Conservation (phyloP, 1,140 invertebrate species). For the Papilio helenus region DNA sequence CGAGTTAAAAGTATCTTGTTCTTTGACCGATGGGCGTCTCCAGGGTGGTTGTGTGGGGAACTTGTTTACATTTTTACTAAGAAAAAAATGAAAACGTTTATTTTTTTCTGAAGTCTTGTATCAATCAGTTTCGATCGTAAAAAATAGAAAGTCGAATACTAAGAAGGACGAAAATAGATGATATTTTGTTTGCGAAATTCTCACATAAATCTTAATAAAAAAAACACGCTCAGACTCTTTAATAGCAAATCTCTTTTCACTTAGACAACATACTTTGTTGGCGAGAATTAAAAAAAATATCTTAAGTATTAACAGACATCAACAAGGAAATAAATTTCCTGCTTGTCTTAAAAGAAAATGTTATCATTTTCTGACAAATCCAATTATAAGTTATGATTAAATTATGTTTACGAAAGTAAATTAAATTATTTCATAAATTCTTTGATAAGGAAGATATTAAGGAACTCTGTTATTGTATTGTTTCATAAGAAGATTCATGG, state of each 20-base stretch:
- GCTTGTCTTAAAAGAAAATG: constrained; percentile 1
- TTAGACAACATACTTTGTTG: not conserved
- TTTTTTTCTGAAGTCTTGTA: no score
- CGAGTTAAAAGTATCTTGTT: no score
- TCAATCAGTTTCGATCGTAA: no score
- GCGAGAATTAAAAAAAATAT: not conserved
- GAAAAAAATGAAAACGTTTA: no score
- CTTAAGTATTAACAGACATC: not conserved
- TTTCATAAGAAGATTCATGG: not conserved
- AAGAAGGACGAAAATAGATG: no score
- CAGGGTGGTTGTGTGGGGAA: no score
- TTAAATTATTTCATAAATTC: constrained; percentile 14
- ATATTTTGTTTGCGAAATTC: no score
- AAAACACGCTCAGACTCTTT: no score
- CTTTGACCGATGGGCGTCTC: no score
- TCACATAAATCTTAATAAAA: no score
- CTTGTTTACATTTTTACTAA: no score
- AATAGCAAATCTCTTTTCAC: not conserved
- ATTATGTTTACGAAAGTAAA: constrained; percentile 8
- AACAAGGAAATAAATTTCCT: not conserved
- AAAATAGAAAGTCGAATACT: no score
- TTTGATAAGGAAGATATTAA: not conserved
- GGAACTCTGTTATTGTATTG: not conserved
- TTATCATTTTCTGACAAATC: constrained; percentile 12
- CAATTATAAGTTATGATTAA: constrained; percentile 12